Evolutionary conservation across 2,888 invertebrate genomes (phyloP), one percentile per base, ranked within the genome.

Genomic region (Pasiphila rectangulata): DNA sequence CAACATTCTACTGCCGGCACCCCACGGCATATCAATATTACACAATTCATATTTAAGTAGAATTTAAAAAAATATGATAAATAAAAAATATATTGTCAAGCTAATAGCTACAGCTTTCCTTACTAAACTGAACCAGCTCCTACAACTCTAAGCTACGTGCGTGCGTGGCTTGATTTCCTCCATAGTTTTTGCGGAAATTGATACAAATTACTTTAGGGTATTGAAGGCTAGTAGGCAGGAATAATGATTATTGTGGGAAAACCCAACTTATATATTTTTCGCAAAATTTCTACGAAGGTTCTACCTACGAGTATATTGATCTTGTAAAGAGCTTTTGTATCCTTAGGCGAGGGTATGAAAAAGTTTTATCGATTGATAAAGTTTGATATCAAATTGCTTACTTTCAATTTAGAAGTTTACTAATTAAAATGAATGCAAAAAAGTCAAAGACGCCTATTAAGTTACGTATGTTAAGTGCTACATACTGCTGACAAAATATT

Each of bases 171-270:
- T 57, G 48, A 51, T 49, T 51, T 51, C 53, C 39, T 46, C 41
- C 51, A 54, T 58, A 56, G 59, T 56, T 56, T 49, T 54, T 46
- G 50, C 32, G 52, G 54, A 48, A 66, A 72, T 72, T 71, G 71
- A 65, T 69, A 71, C 71, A 63, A 72, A 71, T 72, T 66, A 66
- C 64, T 67, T 67, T 54, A 56, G 63, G 64, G 66, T 48, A 59
- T 62, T 63, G 50, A 46, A 47, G 58, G 57, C 21, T 44, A 38
- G 39, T 47, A 25, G 45, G 47, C 32, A 38, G 36, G 20, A 48
- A 52, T 48, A 48, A 46, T 47, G 42, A 45, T 52, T 48, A 47
- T 48, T 52, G 41, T 21, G 50, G 49, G 40, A 41, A 50, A 45
- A 16, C 34, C 45, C 41, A 37, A 41, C 37, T 42, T 37, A 23